These are phyloP conservation scores for Nanorana parkeri DNA, from an alignment of 2,113 vertebrate genomes.

Conservation along the genomic window DNA sequence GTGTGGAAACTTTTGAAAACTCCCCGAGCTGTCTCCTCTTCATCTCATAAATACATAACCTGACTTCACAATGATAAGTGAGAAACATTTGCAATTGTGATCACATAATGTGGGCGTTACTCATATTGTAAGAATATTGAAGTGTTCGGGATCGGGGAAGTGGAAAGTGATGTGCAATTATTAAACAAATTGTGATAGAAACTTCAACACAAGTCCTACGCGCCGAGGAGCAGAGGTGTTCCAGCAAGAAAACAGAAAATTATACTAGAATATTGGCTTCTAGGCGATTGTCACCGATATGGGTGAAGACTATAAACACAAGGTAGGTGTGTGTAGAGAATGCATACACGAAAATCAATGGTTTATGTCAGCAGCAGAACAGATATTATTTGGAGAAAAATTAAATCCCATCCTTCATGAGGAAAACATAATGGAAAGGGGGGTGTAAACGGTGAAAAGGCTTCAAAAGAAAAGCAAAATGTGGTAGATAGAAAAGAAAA, in stretches of 20 bases:
- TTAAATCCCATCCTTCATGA: too few species aligned
- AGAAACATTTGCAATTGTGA: slow-evolving; percentile 6
- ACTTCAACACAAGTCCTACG: background rate
- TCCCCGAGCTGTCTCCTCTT: slow-evolving; percentile 16
- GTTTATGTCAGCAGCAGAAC: too few species aligned
- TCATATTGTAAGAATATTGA: background rate
- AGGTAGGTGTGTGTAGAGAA: too few species aligned
- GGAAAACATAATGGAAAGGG: too few species aligned
- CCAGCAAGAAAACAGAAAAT: slow-evolving; percentile 1
- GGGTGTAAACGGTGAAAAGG: too few species aligned
- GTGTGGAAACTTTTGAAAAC: slow-evolving; percentile 11
- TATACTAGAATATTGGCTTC: background rate
- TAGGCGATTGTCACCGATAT: too few species aligned
- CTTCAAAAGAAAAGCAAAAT: too few species aligned
- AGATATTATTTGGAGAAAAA: too few species aligned
- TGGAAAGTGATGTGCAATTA: background rate
- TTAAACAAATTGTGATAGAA: background rate
- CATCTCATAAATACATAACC: slow-evolving; percentile 20
- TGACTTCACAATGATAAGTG: slow-evolving; percentile 14
- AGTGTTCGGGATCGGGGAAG: background rate
- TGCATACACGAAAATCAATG: too few species aligned
- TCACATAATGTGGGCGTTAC: background rate
- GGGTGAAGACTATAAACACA: too few species aligned
- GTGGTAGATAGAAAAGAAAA: too few species aligned
- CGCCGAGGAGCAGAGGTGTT: background rate